phyloP scores from a whole-genome alignment of 2,797 vertebrate genomes.

The Tachyglossus aculeatus region DNA sequence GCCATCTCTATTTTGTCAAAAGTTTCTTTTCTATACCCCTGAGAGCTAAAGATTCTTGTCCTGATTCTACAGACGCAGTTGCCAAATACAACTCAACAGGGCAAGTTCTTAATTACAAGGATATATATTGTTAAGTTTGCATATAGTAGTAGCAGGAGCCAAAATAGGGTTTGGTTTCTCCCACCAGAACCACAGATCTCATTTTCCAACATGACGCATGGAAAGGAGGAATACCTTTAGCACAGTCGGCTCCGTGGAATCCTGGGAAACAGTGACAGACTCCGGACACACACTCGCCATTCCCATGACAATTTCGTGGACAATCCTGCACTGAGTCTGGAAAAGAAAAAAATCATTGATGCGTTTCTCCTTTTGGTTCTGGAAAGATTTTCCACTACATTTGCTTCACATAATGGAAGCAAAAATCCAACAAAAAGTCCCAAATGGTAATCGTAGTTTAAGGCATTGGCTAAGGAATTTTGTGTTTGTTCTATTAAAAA shows the following conservation, averaged over 20 bases:
- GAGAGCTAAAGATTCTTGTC: conserved; percentile 34
- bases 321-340: conserved; percentile 97
- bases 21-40: conserved; percentile 55
- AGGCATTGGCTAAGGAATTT: too few species aligned
- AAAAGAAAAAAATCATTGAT: conserved; percentile 42
- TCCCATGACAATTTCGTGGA: conserved; percentile 96
- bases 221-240: conserved; percentile 85
- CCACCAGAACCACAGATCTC: not conserved
- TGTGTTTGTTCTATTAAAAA: too few species aligned
- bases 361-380: not conserved
- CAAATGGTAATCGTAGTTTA: too few species aligned
- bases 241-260: conserved; percentile 96
- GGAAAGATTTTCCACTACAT: too few species aligned
- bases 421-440: not conserved
- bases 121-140: not conserved
- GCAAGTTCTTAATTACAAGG: not conserved
- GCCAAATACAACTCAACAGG: conserved; percentile 24
- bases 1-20: conserved; percentile 54
- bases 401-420: too few species aligned
- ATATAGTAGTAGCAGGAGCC: not conserved
- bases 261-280: conserved; percentile 97
- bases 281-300: conserved; percentile 96
- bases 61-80: conserved; percentile 3
- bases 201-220: not conserved
- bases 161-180: not conserved